These are phyloP conservation scores for Glaucomys volans DNA, from an alignment of 2,113 vertebrate species.

Conservation along the genomic window DNA sequence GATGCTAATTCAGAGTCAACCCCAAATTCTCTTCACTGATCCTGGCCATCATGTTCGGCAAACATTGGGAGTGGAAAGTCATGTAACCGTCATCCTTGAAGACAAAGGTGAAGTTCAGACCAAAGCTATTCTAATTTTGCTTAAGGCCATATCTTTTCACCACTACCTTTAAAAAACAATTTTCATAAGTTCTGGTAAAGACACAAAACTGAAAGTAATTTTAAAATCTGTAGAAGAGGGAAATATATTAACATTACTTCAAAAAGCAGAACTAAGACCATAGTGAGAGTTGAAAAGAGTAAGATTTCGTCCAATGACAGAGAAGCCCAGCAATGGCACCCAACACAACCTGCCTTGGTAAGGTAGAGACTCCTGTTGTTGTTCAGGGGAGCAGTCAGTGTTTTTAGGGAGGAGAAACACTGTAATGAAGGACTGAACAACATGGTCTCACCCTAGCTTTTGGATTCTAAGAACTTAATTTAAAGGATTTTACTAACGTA, in stretches of 20 bases:
- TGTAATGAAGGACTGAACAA: neutral
- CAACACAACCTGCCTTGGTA: neutral
- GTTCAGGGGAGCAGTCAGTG: neutral
- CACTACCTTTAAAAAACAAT: neutral
- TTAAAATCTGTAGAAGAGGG: neutral
- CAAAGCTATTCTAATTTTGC: neutral
- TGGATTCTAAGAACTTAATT: slow-evolving; percentile 23
- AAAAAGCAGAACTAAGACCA: neutral
- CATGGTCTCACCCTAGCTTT: neutral
- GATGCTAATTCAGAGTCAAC: neutral
- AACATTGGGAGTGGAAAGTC: neutral
- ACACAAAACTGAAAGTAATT: neutral
- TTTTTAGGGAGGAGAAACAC: neutral
- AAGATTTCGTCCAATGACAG: neutral
- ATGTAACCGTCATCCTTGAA: neutral
- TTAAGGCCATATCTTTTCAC: neutral
- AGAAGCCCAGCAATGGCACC: neutral
- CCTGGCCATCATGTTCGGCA: neutral
- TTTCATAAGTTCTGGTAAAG: neutral
- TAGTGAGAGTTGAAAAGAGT: neutral
- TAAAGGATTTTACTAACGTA: neutral
- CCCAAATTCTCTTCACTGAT: neutral
- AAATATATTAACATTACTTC: neutral
- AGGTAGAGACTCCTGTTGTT: neutral
- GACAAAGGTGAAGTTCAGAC: neutral